Conservation (phyloP, 2,113 vertebrate species). For the Monopterus albus region DNA sequence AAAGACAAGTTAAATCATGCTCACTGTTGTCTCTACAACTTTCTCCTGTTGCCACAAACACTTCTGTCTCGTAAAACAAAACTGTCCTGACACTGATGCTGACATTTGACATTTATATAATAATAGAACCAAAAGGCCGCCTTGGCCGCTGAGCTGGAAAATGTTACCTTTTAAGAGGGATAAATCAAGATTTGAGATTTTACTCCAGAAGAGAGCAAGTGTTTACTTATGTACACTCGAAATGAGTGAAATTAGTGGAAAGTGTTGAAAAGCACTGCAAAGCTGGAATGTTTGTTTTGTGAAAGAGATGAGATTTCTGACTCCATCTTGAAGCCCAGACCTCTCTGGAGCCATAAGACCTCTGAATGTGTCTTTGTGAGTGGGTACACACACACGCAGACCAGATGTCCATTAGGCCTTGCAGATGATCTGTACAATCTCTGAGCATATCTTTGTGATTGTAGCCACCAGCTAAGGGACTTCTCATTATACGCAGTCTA, state of each 20-base stretch:
- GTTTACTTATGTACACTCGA: slow-evolving; percentile 57
- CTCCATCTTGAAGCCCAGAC: slow-evolving; percentile 57
- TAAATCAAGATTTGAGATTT: slow-evolving; percentile 48
- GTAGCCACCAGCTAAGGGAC: slow-evolving; percentile 29
- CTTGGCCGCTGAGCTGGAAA: slow-evolving; percentile 64
- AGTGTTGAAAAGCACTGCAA: slow-evolving; percentile 67
- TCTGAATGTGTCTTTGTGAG: slow-evolving; percentile 71
- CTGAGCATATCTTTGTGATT: slow-evolving; percentile 44
- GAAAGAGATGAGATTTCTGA: slow-evolving; percentile 70
- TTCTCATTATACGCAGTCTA: slow-evolving; percentile 21
- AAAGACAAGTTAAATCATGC: background rate
- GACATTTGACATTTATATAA: slow-evolving; percentile 58
- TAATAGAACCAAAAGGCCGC: slow-evolving; percentile 35
- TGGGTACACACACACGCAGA: background rate
- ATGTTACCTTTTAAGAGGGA: slow-evolving; percentile 54
- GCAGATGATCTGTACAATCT: slow-evolving; percentile 51
- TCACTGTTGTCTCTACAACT: slow-evolving; percentile 7
- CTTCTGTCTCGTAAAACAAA: slow-evolving; percentile 39
- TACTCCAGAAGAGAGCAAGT: slow-evolving; percentile 31
- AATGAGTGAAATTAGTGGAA: slow-evolving; percentile 68
- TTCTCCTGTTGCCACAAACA: slow-evolving; percentile 3
- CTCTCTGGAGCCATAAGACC: slow-evolving; percentile 37
- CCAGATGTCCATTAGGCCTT: slow-evolving; percentile 51
- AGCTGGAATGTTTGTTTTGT: slow-evolving; percentile 72
- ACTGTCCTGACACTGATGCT: slow-evolving; percentile 21